Percentiles rank a stretch among this genome's conserved stretches.
phyloP scores from a whole-genome alignment of 1,140 invertebrate species.

The Drosophila persimilis region DNA sequence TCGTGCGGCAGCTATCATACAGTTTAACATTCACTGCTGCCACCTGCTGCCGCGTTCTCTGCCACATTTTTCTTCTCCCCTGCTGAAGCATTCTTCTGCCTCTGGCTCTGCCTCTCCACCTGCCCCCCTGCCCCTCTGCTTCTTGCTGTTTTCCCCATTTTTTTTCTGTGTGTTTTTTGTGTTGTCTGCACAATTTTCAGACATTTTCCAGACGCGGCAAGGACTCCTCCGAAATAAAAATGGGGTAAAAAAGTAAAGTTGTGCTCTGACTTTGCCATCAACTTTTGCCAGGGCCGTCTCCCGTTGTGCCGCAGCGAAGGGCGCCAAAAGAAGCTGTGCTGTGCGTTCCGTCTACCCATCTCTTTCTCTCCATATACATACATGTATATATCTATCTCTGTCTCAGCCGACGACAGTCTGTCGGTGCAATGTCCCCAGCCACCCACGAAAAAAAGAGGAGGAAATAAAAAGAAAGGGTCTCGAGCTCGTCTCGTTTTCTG shows the following conservation, averaged over 20 bases:
- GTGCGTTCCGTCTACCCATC: slow-evolving; percentile 51
- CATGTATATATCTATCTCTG: background rate
- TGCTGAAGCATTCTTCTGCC: too few species aligned
- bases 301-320: slow-evolving; percentile 50
- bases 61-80: background rate
- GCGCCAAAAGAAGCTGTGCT: slow-evolving; percentile 68
- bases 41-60: slow-evolving; percentile 46
- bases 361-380: too few species aligned
- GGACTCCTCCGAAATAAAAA: slow-evolving; percentile 51
- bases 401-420: slow-evolving; percentile 8
- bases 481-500: slow-evolving; percentile 56
- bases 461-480: slow-evolving; percentile 53
- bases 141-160: slow-evolving; percentile 22
- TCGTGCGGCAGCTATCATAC: slow-evolving; percentile 45
- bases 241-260: slow-evolving; percentile 19
- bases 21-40: slow-evolving; percentile 63
- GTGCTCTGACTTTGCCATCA: slow-evolving; percentile 67
- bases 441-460: slow-evolving; percentile 30
- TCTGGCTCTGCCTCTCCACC: too few species aligned
- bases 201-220: slow-evolving; percentile 77
- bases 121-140: background rate
- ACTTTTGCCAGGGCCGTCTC: slow-evolving; percentile 64
- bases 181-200: slow-evolving; percentile 79
- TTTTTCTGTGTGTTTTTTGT: slow-evolving; percentile 13
- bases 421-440: slow-evolving; percentile 71